These are phyloP conservation scores for Carettochelys insculpta DNA, from an alignment of 2,113 vertebrate species.

Conservation along the genomic window DNA sequence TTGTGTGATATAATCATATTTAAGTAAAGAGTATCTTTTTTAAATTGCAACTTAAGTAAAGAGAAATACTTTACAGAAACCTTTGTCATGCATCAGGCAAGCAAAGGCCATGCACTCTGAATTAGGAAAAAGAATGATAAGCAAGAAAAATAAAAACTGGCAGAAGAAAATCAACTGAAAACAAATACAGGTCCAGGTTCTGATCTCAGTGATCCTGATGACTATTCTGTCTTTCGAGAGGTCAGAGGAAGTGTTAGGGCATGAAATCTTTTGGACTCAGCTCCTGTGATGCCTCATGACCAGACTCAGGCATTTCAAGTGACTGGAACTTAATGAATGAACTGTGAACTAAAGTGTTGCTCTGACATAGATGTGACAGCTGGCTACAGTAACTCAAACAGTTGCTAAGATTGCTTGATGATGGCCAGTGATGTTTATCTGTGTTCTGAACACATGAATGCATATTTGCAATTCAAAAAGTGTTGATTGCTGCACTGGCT, in stretches of 20 bases:
- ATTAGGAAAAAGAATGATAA: not conserved
- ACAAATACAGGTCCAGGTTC: not conserved
- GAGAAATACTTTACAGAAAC: not conserved
- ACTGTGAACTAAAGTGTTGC: not conserved
- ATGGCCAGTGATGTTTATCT: not conserved
- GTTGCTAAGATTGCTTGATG: not conserved
- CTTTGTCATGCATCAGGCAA: not conserved
- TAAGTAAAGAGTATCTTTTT: not conserved
- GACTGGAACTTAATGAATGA: not conserved
- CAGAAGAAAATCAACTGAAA: not conserved
- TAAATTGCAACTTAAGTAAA: not conserved
- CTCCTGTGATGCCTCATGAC: not conserved
- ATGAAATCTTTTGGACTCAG: not conserved
- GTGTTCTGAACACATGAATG: not conserved
- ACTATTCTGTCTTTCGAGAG: not conserved
- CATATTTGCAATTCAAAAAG: not conserved
- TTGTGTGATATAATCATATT: not conserved
- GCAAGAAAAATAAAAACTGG: not conserved
- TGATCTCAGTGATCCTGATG: not conserved
- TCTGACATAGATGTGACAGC: not conserved
- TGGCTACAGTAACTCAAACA: not conserved
- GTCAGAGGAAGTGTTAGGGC: not conserved
- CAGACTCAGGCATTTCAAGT: not conserved
- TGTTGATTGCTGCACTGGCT: not conserved
- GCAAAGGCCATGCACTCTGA: not conserved